phyloP scores from a whole-genome alignment of 2,888 invertebrate genomes.

The Cataglyphis altisquamis region DNA sequence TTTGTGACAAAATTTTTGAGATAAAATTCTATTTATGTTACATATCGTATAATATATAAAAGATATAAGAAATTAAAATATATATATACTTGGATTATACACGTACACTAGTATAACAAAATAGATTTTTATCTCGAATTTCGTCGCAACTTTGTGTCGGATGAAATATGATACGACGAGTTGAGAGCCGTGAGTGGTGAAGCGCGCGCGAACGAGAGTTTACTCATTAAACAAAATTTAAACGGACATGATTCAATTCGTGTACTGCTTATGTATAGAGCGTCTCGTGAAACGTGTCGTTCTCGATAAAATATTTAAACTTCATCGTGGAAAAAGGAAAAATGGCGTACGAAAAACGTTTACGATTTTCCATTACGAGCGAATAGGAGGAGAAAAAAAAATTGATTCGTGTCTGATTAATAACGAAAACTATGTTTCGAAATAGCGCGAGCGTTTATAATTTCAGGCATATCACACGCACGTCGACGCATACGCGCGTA shows the following conservation, averaged over 20 bases:
- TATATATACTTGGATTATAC: no score
- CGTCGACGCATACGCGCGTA: slow-evolving; percentile 2
- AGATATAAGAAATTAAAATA: neutral
- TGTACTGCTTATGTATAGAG: neutral
- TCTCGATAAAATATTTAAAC: neutral
- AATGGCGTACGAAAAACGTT: neutral
- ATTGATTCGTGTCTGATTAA: neutral
- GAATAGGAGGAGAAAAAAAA: neutral
- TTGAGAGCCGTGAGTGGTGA: neutral
- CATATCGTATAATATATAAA: neutral
- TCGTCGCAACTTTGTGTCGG: neutral
- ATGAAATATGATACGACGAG: neutral
- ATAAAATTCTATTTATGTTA: neutral
- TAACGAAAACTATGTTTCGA: neutral
- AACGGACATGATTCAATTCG: neutral
- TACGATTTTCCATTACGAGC: neutral
- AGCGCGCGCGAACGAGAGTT: slow-evolving; percentile 1
- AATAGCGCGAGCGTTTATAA: slow-evolving; percentile 13
- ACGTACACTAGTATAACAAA: no score
- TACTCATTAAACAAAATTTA: slow-evolving; percentile 26
- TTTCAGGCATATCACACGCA: slow-evolving; percentile 4
- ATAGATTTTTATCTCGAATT: neutral
- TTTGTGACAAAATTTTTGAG: neutral
- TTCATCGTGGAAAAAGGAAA: neutral
- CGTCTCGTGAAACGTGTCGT: neutral